phyloP scores from a whole-genome alignment of 2,113 vertebrate species.

The Pelodiscus sinensis region DNA sequence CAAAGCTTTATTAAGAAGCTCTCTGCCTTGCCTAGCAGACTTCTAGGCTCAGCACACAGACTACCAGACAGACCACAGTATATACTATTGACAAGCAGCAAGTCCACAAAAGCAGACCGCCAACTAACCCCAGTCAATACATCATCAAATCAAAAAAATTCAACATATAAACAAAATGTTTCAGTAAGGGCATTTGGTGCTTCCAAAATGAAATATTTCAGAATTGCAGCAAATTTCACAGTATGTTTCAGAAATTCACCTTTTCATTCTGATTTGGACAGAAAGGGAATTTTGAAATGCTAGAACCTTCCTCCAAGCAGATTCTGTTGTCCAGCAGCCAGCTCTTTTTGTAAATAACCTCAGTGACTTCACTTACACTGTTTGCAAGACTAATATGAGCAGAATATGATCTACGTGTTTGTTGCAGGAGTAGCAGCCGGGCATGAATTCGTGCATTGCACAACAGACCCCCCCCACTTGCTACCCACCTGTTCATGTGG shows the following conservation, averaged over 20 bases:
- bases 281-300: constrained; percentile 32
- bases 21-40: no score
- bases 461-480: constrained; percentile 37
- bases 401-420: background rate
- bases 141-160: background rate
- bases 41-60: no score
- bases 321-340: constrained; percentile 9
- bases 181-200: background rate
- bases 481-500: constrained; percentile 45
- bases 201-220: background rate
- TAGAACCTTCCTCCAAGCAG: background rate
- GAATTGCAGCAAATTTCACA: background rate
- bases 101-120: background rate
- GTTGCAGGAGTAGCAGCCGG: background rate
- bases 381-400: constrained; percentile 19
- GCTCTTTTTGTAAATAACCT: background rate
- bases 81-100: no score
- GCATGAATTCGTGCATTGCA: constrained; percentile 32
- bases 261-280: constrained; percentile 29
- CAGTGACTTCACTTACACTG: background rate
- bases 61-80: no score
- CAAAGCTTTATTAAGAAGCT: no score
- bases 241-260: background rate
- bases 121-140: background rate
- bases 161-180: background rate